Percentiles rank a stretch among this genome's conserved stretches.
phyloP scores from a whole-genome alignment of 2,113 vertebrate species.

The Typhlomys cinereus region DNA sequence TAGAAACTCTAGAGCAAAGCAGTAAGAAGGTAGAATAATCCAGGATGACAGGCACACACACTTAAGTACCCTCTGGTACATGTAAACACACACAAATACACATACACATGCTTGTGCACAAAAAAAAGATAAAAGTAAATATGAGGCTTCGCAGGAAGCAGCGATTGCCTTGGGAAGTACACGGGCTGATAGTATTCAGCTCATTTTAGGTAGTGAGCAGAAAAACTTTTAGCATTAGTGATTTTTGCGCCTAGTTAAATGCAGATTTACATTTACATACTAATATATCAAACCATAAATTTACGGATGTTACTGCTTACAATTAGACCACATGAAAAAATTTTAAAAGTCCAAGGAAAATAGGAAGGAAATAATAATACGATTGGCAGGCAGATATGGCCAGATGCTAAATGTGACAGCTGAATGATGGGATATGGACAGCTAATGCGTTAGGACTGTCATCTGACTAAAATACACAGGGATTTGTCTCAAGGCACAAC shows the following conservation, averaged over 20 bases:
- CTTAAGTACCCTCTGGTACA: too few relatives aligned
- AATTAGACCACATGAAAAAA: conserved; percentile 13
- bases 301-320: conserved; percentile 39
- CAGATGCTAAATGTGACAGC: neutral
- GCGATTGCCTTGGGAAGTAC: neutral
- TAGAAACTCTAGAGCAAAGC: too few relatives aligned
- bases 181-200: neutral
- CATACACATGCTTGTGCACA: too few relatives aligned
- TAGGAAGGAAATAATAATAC: neutral
- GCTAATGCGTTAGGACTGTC: conserved; percentile 10
- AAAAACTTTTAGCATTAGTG: neutral
- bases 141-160: neutral
- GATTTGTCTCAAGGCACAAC: conserved; percentile 25
- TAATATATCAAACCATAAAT: conserved; percentile 13
- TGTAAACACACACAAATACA: too few relatives aligned
- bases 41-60: too few relatives aligned
- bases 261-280: neutral
- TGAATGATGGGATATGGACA: neutral
- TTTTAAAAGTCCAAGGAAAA: neutral
- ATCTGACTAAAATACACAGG: neutral
- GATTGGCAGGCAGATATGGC: neutral
- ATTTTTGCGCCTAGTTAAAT: neutral
- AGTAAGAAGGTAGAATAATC: too few relatives aligned
- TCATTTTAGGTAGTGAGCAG: neutral
- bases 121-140: too few relatives aligned